Base-by-base conservation (phyloP, 2,113 vertebrate genomes). In the Oreochromis niloticus region DNA sequence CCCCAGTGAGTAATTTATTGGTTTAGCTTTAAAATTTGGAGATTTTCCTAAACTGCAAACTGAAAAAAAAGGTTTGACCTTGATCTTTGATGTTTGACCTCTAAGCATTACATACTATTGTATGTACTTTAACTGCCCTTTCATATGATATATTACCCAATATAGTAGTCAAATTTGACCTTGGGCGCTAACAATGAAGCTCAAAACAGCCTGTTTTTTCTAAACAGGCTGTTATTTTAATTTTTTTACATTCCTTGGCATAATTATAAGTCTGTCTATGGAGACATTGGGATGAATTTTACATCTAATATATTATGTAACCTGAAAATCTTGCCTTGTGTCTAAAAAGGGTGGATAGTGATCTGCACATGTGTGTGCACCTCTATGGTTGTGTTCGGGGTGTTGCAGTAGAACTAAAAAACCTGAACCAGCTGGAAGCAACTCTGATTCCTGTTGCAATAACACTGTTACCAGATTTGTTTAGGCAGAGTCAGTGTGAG, bases 261-360 rank as follows among this genome's bases (percentile, higher is more conserved):
- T 22, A 54, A 54, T 54, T 0, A 54, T 54, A 54, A 54, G 5
- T 54, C 52, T 22, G 52, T 22, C n/a, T 54, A 22, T 54, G 52
- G 9, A 22, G 9, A 54, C n/a, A 22, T 0, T 0, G 1, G 5
- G 2, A 54, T 54, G 52, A 54, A 54, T 54, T 9, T 54, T 22
- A 54, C 19, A 54, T 54, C 9, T 54, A 22, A 54, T 1, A 1
- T 22, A 0, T 54, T 54, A 1, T 1, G n/a, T 54, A 11, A 1
- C 9, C 52, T 54, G 1, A 54, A 54, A 22, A 6, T 54, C 19
- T 22, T 22, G 52, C 19, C 52, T 54, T 11, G 19, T 1, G 3
- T 0, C 52, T 54, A 3, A 0, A 54, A 54, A 54, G 52, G 19
- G 52, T 54, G 19, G 52, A 6, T 2, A 3, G 52, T 11, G 19